Conservation (phyloP, 2,888 invertebrate species). For the Microchrysa polita region DNA sequence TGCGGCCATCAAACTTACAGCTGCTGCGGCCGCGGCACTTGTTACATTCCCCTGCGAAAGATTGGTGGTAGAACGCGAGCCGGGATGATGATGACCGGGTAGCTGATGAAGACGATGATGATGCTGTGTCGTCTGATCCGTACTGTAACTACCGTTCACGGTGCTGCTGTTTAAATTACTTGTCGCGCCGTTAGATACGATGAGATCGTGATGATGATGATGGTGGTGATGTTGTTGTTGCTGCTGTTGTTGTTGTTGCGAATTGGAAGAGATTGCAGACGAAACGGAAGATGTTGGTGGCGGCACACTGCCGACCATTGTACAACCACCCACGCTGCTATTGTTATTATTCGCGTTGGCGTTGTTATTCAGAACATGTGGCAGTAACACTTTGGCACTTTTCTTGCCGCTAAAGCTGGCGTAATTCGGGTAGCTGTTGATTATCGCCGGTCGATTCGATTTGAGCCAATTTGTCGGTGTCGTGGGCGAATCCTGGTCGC, state of each 20-base stretch:
- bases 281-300: constrained; percentile 40
- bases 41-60: constrained; percentile 31
- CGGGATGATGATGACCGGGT: constrained; percentile 21
- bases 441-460: not conserved
- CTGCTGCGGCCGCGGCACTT: constrained; percentile 42
- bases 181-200: constrained; percentile 28
- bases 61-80: constrained; percentile 21
- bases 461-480: not conserved
- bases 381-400: constrained; percentile 40
- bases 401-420: not conserved
- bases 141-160: not conserved
- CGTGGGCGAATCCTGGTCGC: constrained; percentile 5
- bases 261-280: constrained; percentile 34
- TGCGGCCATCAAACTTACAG: constrained; percentile 47
- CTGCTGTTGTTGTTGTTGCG: constrained; percentile 31
- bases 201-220: constrained; percentile 17
- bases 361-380: constrained; percentile 46
- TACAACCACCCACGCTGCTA: constrained; percentile 44
- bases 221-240: constrained; percentile 43
- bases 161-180: constrained; percentile 24
- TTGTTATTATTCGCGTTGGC: constrained; percentile 47
- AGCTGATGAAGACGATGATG: constrained; percentile 6
- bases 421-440: constrained; percentile 3
- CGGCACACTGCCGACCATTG: constrained; percentile 48
- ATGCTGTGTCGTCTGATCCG: not conserved